These are phyloP conservation scores for Papilio polyxenes DNA, from an alignment of 1,140 invertebrate genomes.

Conservation along the genomic window DNA sequence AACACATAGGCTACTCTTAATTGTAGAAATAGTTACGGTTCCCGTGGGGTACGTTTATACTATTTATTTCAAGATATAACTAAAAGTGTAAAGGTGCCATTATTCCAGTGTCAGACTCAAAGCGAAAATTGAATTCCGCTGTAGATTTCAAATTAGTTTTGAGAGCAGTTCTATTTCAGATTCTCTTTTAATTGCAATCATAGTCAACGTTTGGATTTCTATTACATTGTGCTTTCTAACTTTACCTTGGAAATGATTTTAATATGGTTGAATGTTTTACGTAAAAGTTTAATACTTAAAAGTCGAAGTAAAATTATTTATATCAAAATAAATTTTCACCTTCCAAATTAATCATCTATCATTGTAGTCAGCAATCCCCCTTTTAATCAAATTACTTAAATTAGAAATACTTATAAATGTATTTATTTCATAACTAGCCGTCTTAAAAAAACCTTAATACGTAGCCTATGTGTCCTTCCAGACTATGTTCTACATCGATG, in stretches of 20 bases:
- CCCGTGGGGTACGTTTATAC: too few species aligned
- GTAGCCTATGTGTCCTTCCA: too few species aligned
- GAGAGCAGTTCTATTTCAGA: constrained; percentile 25
- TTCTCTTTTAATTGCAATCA: constrained; percentile 27
- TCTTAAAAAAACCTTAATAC: too few species aligned
- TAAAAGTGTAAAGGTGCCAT: constrained; percentile 3
- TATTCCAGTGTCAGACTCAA: constrained; percentile 5
- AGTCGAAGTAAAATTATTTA: background rate
- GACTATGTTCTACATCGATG: too few species aligned
- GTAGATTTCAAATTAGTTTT: constrained; percentile 35
- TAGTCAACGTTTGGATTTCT: constrained; percentile 2
- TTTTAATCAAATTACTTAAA: too few species aligned
- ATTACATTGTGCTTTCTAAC: background rate
- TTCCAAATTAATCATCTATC: too few species aligned
- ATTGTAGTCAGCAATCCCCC: too few species aligned
- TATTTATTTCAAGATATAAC: background rate
- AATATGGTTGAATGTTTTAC: background rate
- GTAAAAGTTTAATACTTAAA: background rate
- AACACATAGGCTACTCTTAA: too few species aligned
- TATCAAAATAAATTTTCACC: too few species aligned
- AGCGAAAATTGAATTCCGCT: constrained; percentile 33
- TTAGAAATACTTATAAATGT: background rate
- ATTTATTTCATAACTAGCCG: too few species aligned
- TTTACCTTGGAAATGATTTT: constrained; percentile 21
- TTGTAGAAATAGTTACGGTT: too few species aligned